Conservation (phyloP, 1,140 invertebrate species). For the Sinella curviseta region DNA sequence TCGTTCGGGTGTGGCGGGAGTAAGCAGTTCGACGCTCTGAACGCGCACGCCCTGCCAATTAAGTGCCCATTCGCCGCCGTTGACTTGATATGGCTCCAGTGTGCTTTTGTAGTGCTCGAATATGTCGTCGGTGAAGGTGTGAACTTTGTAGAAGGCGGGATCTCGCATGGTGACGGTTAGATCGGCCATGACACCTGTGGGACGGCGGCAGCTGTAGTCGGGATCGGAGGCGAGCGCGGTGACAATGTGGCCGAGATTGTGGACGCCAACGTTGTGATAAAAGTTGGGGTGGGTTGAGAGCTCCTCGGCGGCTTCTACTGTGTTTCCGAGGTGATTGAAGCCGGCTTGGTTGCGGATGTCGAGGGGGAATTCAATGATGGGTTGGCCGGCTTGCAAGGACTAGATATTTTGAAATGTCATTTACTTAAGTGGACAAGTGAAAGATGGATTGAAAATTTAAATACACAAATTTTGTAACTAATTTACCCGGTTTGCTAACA, state of each 20-base stretch:
- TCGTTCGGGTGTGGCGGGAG: background rate
- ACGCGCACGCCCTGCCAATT: no score
- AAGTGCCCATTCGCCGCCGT: constrained; percentile 42
- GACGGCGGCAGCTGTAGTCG: constrained; percentile 49
- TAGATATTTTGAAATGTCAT: no score
- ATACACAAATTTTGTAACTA: no score
- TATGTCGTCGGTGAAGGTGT: constrained; percentile 74
- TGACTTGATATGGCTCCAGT: constrained; percentile 63
- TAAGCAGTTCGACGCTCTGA: background rate
- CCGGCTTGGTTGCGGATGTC: no score
- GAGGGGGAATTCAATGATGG: no score
- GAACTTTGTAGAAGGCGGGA: constrained; percentile 81
- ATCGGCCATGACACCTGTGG: constrained; percentile 52
- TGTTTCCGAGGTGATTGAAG: background rate
- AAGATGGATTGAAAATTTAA: no score
- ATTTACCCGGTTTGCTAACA: no score
- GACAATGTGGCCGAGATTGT: background rate
- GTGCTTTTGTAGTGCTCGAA: constrained; percentile 74
- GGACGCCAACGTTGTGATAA: background rate
- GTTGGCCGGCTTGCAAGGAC: no score
- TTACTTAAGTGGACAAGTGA: no score
- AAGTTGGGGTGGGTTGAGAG: background rate
- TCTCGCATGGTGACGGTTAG: constrained; percentile 60
- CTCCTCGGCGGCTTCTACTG: background rate
- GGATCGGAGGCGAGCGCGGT: background rate